Percentiles rank a stretch among this genome's conserved stretches.
Evolutionary conservation across 2,113 vertebrate species (phyloP).

Genomic region (Scomber scombrus): DNA sequence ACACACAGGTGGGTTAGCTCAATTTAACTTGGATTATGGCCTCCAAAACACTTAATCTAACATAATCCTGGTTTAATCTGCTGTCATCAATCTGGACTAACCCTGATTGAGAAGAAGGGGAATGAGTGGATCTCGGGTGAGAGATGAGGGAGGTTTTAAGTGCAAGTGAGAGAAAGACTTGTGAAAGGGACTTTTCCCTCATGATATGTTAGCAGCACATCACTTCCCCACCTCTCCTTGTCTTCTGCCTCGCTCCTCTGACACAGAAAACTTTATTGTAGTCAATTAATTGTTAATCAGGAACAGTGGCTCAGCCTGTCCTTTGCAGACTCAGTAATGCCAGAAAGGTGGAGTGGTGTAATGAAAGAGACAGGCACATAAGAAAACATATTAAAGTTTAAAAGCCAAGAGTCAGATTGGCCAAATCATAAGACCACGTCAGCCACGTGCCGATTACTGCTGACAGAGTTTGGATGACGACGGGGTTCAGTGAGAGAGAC

Average conservation of each 20-base stretch:
- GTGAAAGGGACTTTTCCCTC: slow-evolving; percentile 19
- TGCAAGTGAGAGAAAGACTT: slow-evolving; percentile 15
- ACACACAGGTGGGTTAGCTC: slow-evolving; percentile 40
- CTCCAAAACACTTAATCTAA: slow-evolving; percentile 60
- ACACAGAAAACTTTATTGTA: slow-evolving; percentile 79
- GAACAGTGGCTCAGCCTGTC: slow-evolving; percentile 68
- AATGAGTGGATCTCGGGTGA: slow-evolving; percentile 23
- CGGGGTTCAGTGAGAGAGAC: background rate
- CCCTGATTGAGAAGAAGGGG: slow-evolving; percentile 26
- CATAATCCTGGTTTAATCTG: slow-evolving; percentile 65
- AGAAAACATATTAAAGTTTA: slow-evolving; percentile 85
- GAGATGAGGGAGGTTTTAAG: slow-evolving; percentile 6
- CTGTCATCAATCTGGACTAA: slow-evolving; percentile 59
- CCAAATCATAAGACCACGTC: slow-evolving; percentile 51
- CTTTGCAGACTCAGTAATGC: slow-evolving; percentile 52
- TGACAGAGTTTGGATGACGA: slow-evolving; percentile 18
- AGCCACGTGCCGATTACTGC: slow-evolving; percentile 17
- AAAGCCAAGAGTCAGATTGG: slow-evolving; percentile 64
- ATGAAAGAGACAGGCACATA: slow-evolving; percentile 79
- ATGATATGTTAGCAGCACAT: slow-evolving; percentile 29
- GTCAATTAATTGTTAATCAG: slow-evolving; percentile 84
- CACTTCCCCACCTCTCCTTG: slow-evolving; percentile 19
- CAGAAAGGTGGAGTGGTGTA: slow-evolving; percentile 61
- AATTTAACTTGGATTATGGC: slow-evolving; percentile 43
- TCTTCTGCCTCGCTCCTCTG: slow-evolving; percentile 32